phyloP scores from a whole-genome alignment of 2,888 invertebrate genomes.

The Eupsilia transversa region DNA sequence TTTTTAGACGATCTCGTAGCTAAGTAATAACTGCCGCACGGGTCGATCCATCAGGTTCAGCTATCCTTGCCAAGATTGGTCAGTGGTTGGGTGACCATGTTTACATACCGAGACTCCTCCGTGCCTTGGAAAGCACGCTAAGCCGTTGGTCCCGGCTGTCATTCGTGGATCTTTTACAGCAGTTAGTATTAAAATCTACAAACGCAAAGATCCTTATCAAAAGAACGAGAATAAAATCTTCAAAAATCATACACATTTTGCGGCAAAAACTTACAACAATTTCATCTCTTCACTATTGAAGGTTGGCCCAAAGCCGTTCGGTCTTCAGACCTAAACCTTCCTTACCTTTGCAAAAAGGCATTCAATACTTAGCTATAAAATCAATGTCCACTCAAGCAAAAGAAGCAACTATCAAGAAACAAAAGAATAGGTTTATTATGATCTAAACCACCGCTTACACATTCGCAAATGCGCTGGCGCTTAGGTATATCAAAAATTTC shows the following conservation, averaged over 20 bases:
- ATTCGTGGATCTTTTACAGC: too few species aligned
- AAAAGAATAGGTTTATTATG: background rate
- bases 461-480: constrained; percentile 27
- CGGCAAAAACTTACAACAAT: too few species aligned
- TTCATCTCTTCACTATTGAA: background rate
- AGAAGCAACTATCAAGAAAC: background rate
- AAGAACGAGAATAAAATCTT: background rate
- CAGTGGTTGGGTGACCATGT: too few species aligned
- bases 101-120: too few species aligned
- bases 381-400: background rate
- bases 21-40: too few species aligned
- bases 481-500: background rate
- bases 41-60: too few species aligned
- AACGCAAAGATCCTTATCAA: background rate
- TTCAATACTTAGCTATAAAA: background rate
- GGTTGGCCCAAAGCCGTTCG: background rate
- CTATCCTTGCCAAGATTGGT: too few species aligned
- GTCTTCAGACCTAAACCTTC: background rate
- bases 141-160: too few species aligned
- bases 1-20: too few species aligned
- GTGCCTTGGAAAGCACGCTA: too few species aligned
- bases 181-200: too few species aligned
- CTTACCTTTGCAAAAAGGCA: background rate
- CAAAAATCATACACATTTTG: background rate
- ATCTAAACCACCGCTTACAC: too few species aligned